Evolutionary conservation across 2,113 vertebrate genomes (phyloP).

Genomic region (Microcebus jonahi): DNA sequence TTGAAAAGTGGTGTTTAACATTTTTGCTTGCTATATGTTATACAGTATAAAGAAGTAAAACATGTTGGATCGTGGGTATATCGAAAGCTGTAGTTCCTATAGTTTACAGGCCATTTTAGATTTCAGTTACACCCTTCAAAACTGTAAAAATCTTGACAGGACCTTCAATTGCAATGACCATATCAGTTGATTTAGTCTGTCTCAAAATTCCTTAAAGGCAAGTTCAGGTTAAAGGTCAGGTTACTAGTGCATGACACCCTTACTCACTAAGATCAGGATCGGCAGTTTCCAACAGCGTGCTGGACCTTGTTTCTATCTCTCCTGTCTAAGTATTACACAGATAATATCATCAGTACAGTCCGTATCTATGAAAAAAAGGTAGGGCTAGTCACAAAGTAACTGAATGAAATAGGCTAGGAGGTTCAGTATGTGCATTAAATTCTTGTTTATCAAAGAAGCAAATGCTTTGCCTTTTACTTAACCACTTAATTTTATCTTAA

Average conservation of each 20-base stretch:
- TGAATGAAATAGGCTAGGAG: not conserved
- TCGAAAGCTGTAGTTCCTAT: not conserved
- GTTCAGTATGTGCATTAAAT: not conserved
- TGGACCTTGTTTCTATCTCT: not conserved
- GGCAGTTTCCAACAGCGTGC: not conserved
- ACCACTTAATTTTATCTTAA: not conserved
- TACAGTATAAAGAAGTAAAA: not conserved
- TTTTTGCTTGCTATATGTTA: not conserved
- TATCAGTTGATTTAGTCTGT: conserved; percentile 66
- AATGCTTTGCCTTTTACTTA: not conserved
- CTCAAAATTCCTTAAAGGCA: conserved; percentile 62
- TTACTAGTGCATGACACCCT: conserved; percentile 50
- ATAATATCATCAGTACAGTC: not conserved
- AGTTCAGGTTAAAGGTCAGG: conserved; percentile 61
- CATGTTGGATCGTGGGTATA: not conserved
- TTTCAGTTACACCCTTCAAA: conserved; percentile 48
- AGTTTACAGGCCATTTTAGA: conserved; percentile 44
- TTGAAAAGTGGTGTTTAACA: not conserved
- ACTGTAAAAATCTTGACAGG: conserved; percentile 67
- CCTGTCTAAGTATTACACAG: not conserved
- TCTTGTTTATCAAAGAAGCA: not conserved
- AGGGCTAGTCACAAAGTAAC: not conserved
- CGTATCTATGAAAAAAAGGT: not conserved
- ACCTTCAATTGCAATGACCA: conserved; percentile 36
- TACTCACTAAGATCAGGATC: not conserved